Evolutionary conservation across 2,797 vertebrate genomes (phyloP).

Genomic region (Brotula barbata): DNA sequence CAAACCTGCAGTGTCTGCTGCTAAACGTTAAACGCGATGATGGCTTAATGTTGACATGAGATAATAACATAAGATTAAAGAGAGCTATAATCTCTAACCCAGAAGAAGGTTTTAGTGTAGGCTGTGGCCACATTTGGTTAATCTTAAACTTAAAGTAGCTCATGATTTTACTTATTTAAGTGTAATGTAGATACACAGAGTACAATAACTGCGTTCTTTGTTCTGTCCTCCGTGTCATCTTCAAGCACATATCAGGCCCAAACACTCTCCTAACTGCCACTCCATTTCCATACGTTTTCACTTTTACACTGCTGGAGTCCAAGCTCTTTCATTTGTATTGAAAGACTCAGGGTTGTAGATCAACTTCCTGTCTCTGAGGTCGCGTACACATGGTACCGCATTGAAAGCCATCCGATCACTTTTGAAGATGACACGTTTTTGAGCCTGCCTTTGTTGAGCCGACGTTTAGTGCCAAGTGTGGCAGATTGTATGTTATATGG

Average conservation of each 20-base stretch:
- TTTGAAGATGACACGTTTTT: slow-evolving; percentile 9
- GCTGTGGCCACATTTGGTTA: too few relatives aligned
- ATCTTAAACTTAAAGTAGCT: too few relatives aligned
- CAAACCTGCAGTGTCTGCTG: background rate
- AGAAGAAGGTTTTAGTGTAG: too few relatives aligned
- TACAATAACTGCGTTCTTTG: slow-evolving; percentile 38
- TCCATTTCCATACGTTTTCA: too few relatives aligned
- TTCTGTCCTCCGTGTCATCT: slow-evolving; percentile 40
- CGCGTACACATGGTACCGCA: too few relatives aligned
- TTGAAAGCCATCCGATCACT: background rate
- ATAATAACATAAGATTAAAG: too few relatives aligned
- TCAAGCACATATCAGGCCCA: slow-evolving; percentile 45
- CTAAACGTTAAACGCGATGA: slow-evolving; percentile 3
- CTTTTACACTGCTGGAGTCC: too few relatives aligned
- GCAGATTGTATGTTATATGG: too few relatives aligned
- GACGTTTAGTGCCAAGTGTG: background rate
- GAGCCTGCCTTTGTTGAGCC: background rate
- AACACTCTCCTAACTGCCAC: slow-evolving; percentile 33
- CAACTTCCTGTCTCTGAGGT: too few relatives aligned
- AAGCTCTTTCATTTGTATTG: too few relatives aligned
- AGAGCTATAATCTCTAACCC: too few relatives aligned
- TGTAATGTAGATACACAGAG: slow-evolving; percentile 33
- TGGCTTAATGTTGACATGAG: slow-evolving; percentile 13
- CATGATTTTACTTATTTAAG: slow-evolving; percentile 6
- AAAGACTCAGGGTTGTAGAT: background rate